These are phyloP conservation scores for Orthosia gothica DNA, from an alignment of 2,888 invertebrate genomes.

Conservation along the genomic window DNA sequence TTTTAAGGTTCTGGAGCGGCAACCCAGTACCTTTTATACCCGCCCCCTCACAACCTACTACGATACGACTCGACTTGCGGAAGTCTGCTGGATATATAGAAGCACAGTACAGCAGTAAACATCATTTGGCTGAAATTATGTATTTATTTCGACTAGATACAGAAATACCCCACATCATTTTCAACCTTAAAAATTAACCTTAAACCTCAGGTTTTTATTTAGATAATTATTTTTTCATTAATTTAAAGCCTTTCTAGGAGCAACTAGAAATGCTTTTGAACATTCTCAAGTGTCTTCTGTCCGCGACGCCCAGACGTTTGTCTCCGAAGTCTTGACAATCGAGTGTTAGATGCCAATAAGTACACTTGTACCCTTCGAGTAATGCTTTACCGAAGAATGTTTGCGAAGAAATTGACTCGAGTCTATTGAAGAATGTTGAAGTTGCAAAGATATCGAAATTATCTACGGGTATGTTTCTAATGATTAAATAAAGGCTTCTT, in stretches of 20 bases:
- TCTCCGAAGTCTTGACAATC: constrained; percentile 76
- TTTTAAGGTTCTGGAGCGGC: too few relatives aligned
- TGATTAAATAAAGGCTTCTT: background rate
- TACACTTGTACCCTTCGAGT: constrained; percentile 52
- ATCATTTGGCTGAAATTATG: background rate
- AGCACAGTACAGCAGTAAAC: too few relatives aligned
- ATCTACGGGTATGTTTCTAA: constrained; percentile 18
- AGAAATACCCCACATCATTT: background rate
- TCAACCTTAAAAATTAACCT: background rate
- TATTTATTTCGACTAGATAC: background rate
- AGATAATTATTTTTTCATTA: too few relatives aligned
- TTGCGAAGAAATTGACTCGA: constrained; percentile 59
- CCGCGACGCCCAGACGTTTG: constrained; percentile 69
- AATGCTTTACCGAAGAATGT: constrained; percentile 38
- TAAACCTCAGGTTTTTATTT: too few relatives aligned
- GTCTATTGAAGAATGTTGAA: constrained; percentile 32
- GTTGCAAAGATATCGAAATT: constrained; percentile 32
- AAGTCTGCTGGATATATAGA: too few relatives aligned
- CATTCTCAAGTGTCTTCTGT: constrained; percentile 45
- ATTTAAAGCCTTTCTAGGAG: background rate
- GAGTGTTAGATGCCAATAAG: constrained; percentile 66
- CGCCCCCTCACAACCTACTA: too few relatives aligned
- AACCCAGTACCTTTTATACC: too few relatives aligned
- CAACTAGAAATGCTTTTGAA: constrained; percentile 39
- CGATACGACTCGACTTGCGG: too few relatives aligned